Evolutionary conservation across 2,797 vertebrate genomes (phyloP).

Genomic region (Sebastes kiyomatsui): DNA sequence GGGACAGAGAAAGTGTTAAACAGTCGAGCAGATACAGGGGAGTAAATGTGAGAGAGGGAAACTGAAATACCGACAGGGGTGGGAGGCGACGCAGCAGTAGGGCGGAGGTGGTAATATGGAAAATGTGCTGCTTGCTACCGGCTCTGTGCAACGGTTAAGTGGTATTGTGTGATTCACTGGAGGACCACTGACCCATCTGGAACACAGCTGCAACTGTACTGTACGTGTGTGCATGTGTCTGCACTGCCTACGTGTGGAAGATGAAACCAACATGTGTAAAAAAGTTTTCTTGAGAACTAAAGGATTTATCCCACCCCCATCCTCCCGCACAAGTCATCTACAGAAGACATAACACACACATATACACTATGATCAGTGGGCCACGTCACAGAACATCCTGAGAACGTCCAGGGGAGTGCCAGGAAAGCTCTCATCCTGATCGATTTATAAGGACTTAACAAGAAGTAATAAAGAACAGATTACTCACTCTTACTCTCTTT

Average conservation of each 20-base stretch:
- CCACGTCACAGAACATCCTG: neutral
- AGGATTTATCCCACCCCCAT: conserved; percentile 2
- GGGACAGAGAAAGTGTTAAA: conserved; percentile 1
- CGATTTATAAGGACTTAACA: neutral
- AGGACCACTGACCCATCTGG: conserved; percentile 68
- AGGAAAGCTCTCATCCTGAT: conserved; percentile 14
- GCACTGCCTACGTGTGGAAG: conserved; percentile 34
- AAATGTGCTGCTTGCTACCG: conserved; percentile 68
- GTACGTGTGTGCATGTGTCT: conserved; percentile 24
- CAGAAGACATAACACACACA: neutral
- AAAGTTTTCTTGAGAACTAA: conserved; percentile 22
- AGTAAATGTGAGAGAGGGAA: conserved; percentile 23
- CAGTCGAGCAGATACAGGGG: conserved; percentile 6
- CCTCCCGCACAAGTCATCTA: conserved; percentile 7
- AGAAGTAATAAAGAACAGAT: neutral
- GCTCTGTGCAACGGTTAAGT: conserved; percentile 56
- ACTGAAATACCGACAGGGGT: conserved; percentile 26
- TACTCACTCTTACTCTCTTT: neutral
- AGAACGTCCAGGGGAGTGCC: neutral
- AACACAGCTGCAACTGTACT: conserved; percentile 63
- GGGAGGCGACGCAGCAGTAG: conserved; percentile 33
- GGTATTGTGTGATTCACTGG: conserved; percentile 59
- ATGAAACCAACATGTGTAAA: conserved; percentile 48
- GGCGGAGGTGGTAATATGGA: conserved; percentile 67
- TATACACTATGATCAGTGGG: neutral